phyloP scores from a whole-genome alignment of 2,888 invertebrate species.

The Polia nebulosa region DNA sequence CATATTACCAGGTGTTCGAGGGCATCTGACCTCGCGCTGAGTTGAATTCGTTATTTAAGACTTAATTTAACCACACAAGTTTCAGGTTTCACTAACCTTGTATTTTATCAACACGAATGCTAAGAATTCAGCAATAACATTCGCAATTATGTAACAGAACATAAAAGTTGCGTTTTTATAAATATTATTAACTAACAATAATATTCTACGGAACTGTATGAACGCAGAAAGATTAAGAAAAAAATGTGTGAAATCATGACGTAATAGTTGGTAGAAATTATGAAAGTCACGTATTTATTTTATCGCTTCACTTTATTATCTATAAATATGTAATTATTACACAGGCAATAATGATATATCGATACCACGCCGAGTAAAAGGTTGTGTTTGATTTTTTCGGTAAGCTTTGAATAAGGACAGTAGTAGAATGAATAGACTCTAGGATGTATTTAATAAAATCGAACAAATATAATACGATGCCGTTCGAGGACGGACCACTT shows the following conservation, averaged over 20 bases:
- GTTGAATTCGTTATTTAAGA: conserved; percentile 38
- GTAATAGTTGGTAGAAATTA: conserved; percentile 18
- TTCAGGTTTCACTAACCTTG: conserved; percentile 70
- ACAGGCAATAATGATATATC: conserved; percentile 6
- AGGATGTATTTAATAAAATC: neutral
- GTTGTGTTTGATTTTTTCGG: neutral
- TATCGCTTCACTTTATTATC: conserved; percentile 42
- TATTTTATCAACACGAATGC: conserved; percentile 61
- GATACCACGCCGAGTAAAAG: neutral
- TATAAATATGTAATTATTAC: conserved; percentile 24
- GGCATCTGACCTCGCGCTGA: conserved; percentile 31
- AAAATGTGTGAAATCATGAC: conserved; percentile 3
- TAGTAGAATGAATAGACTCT: neutral
- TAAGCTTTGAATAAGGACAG: neutral
- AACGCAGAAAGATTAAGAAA: neutral
- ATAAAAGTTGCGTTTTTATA: neutral
- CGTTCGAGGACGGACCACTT: neutral
- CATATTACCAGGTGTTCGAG: conserved; percentile 25
- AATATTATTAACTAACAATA: conserved; percentile 1
- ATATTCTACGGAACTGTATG: conserved; percentile 6
- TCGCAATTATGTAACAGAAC: conserved; percentile 10
- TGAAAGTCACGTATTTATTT: conserved; percentile 41
- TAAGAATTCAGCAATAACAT: conserved; percentile 38
- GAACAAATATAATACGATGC: neutral
- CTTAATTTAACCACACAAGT: conserved; percentile 47